A percentile compares a stretch with the other conserved stretches of the same genome.
phyloP scores from a whole-genome alignment of 2,797 vertebrate species.

The Muscicapa striata region DNA sequence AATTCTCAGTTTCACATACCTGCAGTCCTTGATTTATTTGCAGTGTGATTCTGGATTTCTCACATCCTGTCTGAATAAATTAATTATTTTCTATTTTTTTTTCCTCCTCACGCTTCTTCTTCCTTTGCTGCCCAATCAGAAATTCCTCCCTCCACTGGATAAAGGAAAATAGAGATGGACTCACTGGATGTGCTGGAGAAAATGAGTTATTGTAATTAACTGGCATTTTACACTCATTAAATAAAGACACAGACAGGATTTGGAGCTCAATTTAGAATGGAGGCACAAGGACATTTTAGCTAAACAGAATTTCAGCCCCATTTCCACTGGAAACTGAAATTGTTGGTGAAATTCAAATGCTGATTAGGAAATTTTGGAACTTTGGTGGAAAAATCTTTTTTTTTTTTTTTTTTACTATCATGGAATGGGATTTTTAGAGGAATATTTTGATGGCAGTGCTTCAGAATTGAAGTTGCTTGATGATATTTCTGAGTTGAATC shows the following conservation, averaged over 20 bases:
- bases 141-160: background rate
- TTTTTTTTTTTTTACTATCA: background rate
- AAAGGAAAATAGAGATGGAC: background rate
- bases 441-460: background rate
- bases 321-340: background rate
- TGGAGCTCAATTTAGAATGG: background rate
- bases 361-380: background rate
- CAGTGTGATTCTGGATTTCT: background rate
- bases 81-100: constrained; percentile 6
- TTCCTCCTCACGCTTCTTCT: background rate
- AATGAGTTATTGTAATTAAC: background rate
- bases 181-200: fast-evolving
- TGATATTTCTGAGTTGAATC: background rate
- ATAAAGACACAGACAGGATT: background rate
- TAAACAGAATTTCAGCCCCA: background rate
- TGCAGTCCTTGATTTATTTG: background rate
- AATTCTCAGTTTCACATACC: background rate
- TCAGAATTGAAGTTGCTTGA: background rate
- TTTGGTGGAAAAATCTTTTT: background rate
- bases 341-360: background rate
- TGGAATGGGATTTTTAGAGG: background rate
- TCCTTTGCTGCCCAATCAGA: constrained; percentile 1
- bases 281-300: background rate
- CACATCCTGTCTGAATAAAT: background rate
- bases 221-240: background rate